Conservation (phyloP, 2,888 invertebrate genomes). For the Bibio marci region DNA sequence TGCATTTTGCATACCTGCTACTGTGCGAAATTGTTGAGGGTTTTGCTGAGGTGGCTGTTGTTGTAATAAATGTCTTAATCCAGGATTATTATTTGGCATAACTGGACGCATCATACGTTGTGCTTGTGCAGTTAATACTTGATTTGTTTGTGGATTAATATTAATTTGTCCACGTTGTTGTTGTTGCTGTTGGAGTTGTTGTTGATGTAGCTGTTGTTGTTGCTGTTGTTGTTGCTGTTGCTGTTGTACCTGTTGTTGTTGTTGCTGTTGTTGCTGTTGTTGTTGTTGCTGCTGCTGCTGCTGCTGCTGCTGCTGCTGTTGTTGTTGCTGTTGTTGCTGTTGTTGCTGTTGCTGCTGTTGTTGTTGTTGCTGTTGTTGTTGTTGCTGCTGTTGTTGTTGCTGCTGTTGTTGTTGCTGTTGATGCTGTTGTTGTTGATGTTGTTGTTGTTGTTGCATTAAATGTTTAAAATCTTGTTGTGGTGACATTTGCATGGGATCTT, state of each 20-base stretch:
- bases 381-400: conserved; percentile 18
- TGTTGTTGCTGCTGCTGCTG: background rate
- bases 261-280: conserved; percentile 14
- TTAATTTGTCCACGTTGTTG: conserved; percentile 23
- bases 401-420: conserved; percentile 14
- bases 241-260: conserved; percentile 18
- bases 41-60: background rate
- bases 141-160: conserved; percentile 26
- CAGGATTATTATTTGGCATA: conserved; percentile 63
- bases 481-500: background rate
- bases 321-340: conserved; percentile 14
- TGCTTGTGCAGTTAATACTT: conserved; percentile 32
- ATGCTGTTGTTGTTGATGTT: no score
- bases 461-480: conserved; percentile 1
- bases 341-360: conserved; percentile 19
- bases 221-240: conserved; percentile 25
- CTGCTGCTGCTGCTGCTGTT: conserved; percentile 3
- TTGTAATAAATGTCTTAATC: conserved; percentile 55
- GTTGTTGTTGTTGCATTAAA: conserved; percentile 3
- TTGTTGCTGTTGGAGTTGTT: conserved; percentile 25
- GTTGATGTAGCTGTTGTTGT: conserved; percentile 25
- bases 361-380: conserved; percentile 15
- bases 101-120: conserved; percentile 60
- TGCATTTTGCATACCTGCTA: conserved; percentile 13
- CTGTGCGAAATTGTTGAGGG: conserved; percentile 7